Base-by-base conservation (phyloP, 2,797 vertebrate species). In the Salarias fasciatus region DNA sequence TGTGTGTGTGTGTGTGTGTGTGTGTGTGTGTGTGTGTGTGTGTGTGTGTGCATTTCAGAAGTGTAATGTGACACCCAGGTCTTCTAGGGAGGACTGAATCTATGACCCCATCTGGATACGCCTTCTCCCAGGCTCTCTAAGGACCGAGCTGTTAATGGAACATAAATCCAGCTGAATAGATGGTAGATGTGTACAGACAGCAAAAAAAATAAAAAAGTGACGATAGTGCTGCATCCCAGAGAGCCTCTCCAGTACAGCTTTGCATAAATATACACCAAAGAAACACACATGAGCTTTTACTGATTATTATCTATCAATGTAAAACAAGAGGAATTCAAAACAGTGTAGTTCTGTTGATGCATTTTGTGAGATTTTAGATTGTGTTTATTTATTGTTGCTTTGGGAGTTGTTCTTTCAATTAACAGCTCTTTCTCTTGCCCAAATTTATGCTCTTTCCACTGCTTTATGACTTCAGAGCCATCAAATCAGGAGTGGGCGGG, bases 81-180 rank as follows among this genome's bases (percentile, higher is more conserved):
- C 75, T 82, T n/a, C 0, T 15, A 47, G 54, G 8, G 24, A 57
- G 31, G 38, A 33, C 45, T 45, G 37, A 73, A 62, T 80, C 71
- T 77, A 68, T 85, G 80, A 84, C 75, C 80, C 82, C 78, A 85
- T 88, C 86, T 86, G 81, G 69, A 69, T 71, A 74, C 62, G 59
- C 63, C 41, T 46, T 52, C 67, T 68, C 75, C 58, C 69, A 84
- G 55, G 67, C 61, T 73, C 62, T 63, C 63, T 41, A 15, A 80
- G 68, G 72, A 52, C 60, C 31, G 8, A 8, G 48, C 68, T 43
- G 59, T 56, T 77, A 79, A 74, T 57, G 59, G 69, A 85, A 70
- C 59, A 76, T 55, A 57, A 64, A 55, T 67, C 51, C 53, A 67
- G 53, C 78, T 65, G 55, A 77, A 75, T 40, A 63, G 41, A 67